phyloP scores from a whole-genome alignment of 2,888 invertebrate genomes.

The Tupiocoris notatus region DNA sequence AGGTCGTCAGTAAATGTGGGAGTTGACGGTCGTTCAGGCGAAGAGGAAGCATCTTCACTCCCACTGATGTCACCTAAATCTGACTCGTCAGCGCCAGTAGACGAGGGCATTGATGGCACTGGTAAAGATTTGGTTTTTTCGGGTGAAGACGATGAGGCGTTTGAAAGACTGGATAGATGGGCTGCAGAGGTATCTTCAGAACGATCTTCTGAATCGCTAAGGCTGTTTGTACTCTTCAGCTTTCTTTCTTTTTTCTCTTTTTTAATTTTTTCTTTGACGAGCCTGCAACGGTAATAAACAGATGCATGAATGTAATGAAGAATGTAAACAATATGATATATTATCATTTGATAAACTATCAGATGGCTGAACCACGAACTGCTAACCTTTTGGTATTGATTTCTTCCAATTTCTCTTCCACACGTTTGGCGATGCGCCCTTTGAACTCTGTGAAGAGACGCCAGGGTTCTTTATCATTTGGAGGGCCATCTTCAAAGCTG shows the following conservation, averaged over 20 bases:
- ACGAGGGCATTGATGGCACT: neutral
- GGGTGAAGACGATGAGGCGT: slow-evolving; percentile 13
- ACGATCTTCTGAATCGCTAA: slow-evolving; percentile 65
- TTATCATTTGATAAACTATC: too few relatives aligned
- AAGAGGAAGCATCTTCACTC: slow-evolving; percentile 21
- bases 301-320: too few relatives aligned
- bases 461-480: slow-evolving; percentile 58
- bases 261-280: slow-evolving; percentile 28
- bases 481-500: slow-evolving; percentile 61
- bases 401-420: slow-evolving; percentile 72
- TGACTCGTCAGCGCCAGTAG: slow-evolving; percentile 17
- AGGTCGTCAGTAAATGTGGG: slow-evolving; percentile 36
- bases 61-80: slow-evolving; percentile 39
- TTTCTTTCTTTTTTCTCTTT: slow-evolving; percentile 42
- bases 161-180: neutral
- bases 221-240: slow-evolving; percentile 55
- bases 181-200: slow-evolving; percentile 50
- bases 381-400: slow-evolving; percentile 61
- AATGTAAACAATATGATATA: too few relatives aligned
- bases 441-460: slow-evolving; percentile 69
- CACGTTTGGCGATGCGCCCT: slow-evolving; percentile 73
- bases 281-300: slow-evolving; percentile 3
- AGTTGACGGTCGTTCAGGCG: slow-evolving; percentile 29
- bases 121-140: slow-evolving; percentile 31
- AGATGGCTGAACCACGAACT: too few relatives aligned